These are phyloP conservation scores for Terrapene triunguis DNA, from an alignment of 2,113 vertebrate genomes.

Conservation along the genomic window DNA sequence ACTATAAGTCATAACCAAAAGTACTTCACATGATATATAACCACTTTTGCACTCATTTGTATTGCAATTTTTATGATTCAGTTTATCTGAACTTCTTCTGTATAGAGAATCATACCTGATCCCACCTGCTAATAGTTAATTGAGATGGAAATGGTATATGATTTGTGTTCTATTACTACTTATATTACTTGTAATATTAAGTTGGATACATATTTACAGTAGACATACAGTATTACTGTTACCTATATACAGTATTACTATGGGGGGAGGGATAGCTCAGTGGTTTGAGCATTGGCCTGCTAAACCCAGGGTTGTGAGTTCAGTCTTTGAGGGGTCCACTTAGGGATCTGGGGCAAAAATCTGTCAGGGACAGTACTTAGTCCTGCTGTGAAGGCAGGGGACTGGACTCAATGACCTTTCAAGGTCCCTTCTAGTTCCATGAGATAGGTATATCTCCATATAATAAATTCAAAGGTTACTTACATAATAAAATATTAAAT, in stretches of 20 bases:
- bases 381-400: too few relatives aligned
- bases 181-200: not conserved
- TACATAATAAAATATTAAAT: not conserved
- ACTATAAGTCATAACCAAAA: not conserved
- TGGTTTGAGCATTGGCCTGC: too few relatives aligned
- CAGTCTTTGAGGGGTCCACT: too few relatives aligned
- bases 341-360: too few relatives aligned
- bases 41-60: not conserved
- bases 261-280: too few relatives aligned
- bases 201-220: not conserved
- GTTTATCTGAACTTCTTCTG: not conserved
- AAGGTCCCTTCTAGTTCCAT: too few relatives aligned
- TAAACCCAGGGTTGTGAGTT: too few relatives aligned
- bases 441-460: too few relatives aligned
- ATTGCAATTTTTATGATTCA: not conserved
- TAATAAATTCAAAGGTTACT: not conserved
- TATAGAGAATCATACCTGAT: not conserved
- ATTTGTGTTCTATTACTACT: not conserved
- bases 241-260: too few relatives aligned
- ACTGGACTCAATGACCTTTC: too few relatives aligned
- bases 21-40: not conserved
- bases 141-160: not conserved
- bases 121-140: not conserved
- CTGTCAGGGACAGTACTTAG: too few relatives aligned
- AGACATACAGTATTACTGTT: not conserved